Evolutionary conservation across 2,797 vertebrate species (phyloP).

Genomic region (Notamacropus eugenii): DNA sequence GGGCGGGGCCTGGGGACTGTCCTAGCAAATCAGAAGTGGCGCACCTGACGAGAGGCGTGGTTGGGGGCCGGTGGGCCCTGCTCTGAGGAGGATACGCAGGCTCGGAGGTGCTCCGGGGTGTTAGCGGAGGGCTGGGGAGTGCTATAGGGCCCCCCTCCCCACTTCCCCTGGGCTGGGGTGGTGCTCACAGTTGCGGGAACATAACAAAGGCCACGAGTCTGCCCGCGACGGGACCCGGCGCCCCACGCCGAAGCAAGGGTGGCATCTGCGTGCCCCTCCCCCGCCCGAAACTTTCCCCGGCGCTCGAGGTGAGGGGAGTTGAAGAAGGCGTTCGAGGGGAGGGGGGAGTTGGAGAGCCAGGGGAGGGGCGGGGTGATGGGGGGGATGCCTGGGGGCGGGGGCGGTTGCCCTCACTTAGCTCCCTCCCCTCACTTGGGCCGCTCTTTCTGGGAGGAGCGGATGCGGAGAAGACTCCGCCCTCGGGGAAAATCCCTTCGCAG

Average conservation of each 20-base stretch:
- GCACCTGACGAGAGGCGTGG: conserved; percentile 66
- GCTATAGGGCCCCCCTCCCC: too few species aligned
- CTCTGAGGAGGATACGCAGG: accelerated
- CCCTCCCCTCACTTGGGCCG: accelerated
- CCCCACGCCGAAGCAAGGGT: not conserved
- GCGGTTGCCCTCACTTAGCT: accelerated
- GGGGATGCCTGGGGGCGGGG: too few species aligned
- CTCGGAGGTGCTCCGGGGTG: accelerated
- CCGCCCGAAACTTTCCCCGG: not conserved
- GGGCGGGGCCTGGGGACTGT: conserved; percentile 62
- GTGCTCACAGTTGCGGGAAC: not conserved
- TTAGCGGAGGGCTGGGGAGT: not conserved
- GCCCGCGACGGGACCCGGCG: too few species aligned
- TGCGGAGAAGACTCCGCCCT: not conserved
- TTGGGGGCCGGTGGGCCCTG: too few species aligned
- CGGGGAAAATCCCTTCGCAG: not conserved
- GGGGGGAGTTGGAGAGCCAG: not conserved
- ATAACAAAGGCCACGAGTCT: not conserved
- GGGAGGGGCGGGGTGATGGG: not conserved
- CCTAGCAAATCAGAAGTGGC: conserved; percentile 61
- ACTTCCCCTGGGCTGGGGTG: not conserved
- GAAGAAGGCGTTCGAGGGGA: not conserved
- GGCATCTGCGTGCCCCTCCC: not conserved
- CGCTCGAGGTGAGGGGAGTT: not conserved
- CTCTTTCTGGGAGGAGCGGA: not conserved